These are phyloP conservation scores for Grammomys dolichurus DNA, from an alignment of 2,113 vertebrate species.

Conservation along the genomic window DNA sequence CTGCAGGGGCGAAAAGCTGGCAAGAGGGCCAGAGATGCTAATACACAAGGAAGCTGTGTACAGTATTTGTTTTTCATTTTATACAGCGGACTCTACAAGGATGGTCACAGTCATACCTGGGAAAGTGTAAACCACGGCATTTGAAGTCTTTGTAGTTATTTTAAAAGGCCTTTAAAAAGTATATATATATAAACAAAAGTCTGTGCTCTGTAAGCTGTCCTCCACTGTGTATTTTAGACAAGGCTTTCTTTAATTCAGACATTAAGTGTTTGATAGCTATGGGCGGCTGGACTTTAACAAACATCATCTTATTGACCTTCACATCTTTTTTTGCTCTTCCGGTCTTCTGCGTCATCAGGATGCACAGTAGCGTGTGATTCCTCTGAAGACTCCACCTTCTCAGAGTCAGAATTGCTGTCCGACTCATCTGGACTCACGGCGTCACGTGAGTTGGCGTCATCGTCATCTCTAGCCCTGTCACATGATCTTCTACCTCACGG, in stretches of 20 bases:
- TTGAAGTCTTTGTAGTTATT: slow-evolving; percentile 87
- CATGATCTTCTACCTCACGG: no score
- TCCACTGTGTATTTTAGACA: slow-evolving; percentile 89
- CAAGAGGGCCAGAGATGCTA: slow-evolving; percentile 81
- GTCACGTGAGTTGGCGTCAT: no score
- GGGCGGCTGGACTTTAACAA: background rate
- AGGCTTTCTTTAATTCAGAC: slow-evolving; percentile 88
- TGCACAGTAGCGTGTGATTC: background rate
- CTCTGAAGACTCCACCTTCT: background rate
- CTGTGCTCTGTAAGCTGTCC: slow-evolving; percentile 90
- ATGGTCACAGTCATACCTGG: slow-evolving; percentile 86
- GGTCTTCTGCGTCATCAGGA: background rate
- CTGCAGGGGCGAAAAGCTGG: slow-evolving; percentile 56
- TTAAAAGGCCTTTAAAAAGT: slow-evolving; percentile 88
- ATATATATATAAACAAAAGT: slow-evolving; percentile 87
- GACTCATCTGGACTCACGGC: no score
- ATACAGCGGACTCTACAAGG: slow-evolving; percentile 87
- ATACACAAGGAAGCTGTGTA: slow-evolving; percentile 84
- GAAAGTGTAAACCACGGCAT: slow-evolving; percentile 88
- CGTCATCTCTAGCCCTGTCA: no score
- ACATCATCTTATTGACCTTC: background rate
- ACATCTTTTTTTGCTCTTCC: background rate
- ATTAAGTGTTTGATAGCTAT: slow-evolving; percentile 85
- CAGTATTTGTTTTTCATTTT: slow-evolving; percentile 87
- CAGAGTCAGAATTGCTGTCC: background rate